Base-by-base conservation (phyloP, 2,797 vertebrate species). In the Urocyon cinereoargenteus region DNA sequence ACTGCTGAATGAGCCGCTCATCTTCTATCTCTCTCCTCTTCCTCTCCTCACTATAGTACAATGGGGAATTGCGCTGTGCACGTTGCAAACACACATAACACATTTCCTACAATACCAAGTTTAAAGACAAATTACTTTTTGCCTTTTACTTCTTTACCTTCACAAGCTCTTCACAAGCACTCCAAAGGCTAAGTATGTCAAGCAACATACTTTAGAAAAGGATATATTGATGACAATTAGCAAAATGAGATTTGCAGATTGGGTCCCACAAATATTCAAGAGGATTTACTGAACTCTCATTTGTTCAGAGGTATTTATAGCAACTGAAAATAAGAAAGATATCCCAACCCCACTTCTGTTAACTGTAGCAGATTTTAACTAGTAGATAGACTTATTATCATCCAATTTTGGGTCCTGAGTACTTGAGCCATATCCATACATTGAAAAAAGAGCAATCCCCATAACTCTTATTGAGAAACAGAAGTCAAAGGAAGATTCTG, bases 71-170 rank as follows among this genome's bases (percentile, higher is more conserved):
- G 68, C 98, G 98, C 64, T 98, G 98, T 8, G 98, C 98, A 45
- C 99, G 98, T 98, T 99, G 99, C 98, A 99, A 98, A 94, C 99
- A 99, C 84, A 99, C 96, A 86, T 99, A 99, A 96, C 99, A 99
- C 97, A 99, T 97, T 98, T 99, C 99, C 99, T 99, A 89, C 14
- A 70, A 86, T 7, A 73, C n/a, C 40, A 95, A 86, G 31, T 97
- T 91, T 90, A 26, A 85, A 21, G 70, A 86, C 36, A 94, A 89
- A 82, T 83, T 87, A 40, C 92, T 86, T 86, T 88, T 89, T 66
- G 40, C n/a, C 59, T 86, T 72, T 94, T 83, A n/a, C 15, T 21
- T 75, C 73, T 92, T 53, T 64, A 1, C 45, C 59, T 95, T 90
- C 66, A 81, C 22, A 36, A 40, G 90, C 59, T 64, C 70, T 93